Base-by-base conservation (phyloP, 1,140 invertebrate genomes). In the Drosophila aff. region DNA sequence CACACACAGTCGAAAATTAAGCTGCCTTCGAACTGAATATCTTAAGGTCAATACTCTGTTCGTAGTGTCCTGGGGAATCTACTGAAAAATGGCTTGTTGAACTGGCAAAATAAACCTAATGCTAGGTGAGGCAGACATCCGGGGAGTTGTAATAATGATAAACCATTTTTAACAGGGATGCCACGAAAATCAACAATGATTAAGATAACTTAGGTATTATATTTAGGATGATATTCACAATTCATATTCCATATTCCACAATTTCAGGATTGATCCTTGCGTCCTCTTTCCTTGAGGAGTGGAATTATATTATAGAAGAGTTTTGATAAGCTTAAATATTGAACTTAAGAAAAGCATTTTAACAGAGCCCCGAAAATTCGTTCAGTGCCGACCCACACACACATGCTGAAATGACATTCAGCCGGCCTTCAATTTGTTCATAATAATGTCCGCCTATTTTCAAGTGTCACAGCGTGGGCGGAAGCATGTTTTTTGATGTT, bases 391-490 rank as follows among this genome's bases (percentile, higher is more conserved):
- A 40, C 15, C 16, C 43, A 23, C 38, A 28, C 46, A 36, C 43
- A 67, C 62, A 58, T 66, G 33, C 28, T 57, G 36, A 50, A 33
- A 55, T 64, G 73, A 81, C 74, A 76, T 90, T 81, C 65, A 65
- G 49, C 49, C 44, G 69, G 81, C 69, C 84, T 81, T 81, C 75
- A 89, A 84, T 89, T 84, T 90, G 82, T 81, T 76, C 79, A 68
- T 77, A 71, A 87, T 87, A 89, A 84, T 89, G 68, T 63, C 62
- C 73, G 66, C 53, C 65, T 72, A 81, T 81, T 89, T 87, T 87
- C 68, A 77, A 89, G 76, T 89, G 72, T 71, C 49, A 55, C 49
- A 41, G 49, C 16, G 26, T 65, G 43, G 52, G 49, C 55, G 65
- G 79, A 75, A 64, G 52, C 43, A 62, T 53, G 67, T 40, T 53